Conservation (phyloP, 1,140 invertebrate genomes). For the Dufourea novaeangliae region DNA sequence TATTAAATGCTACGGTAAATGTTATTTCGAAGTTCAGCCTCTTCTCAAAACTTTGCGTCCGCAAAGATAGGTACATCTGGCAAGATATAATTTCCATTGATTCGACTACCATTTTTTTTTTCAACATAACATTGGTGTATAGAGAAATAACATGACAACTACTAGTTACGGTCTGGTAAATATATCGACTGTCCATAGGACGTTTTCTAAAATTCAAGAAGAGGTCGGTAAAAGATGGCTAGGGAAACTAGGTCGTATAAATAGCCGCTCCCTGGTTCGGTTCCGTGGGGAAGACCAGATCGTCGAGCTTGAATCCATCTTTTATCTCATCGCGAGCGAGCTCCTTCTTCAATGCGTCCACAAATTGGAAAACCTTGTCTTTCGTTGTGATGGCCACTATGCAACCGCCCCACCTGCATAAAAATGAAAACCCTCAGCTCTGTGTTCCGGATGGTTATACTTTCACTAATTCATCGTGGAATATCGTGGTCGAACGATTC, state of each 20-base stretch:
- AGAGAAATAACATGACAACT: no score
- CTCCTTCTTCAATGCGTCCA: constrained; percentile 86
- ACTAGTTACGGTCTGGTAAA: no score
- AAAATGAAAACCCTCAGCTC: constrained; percentile 7
- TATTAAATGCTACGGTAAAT: no score
- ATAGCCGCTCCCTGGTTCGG: constrained; percentile 83
- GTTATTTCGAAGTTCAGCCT: no score
- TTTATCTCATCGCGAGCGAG: constrained; percentile 85
- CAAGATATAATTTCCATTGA: no score
- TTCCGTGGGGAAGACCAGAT: constrained; percentile 84
- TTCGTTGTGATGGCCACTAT: constrained; percentile 91
- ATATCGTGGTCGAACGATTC: neutral
- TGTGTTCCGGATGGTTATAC: neutral
- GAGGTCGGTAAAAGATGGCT: neutral
- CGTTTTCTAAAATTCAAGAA: neutral
- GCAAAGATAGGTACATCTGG: no score
- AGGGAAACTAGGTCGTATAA: constrained; percentile 59
- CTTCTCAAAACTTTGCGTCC: no score
- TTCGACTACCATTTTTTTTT: no score
- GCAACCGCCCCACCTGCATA: constrained; percentile 96
- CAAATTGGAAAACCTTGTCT: constrained; percentile 86
- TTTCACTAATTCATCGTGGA: neutral
- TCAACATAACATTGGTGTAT: no score
- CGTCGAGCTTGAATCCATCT: constrained; percentile 69
- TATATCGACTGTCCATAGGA: neutral